Conservation (phyloP, 2,113 vertebrate genomes). For the Crypturellus undulatus region DNA sequence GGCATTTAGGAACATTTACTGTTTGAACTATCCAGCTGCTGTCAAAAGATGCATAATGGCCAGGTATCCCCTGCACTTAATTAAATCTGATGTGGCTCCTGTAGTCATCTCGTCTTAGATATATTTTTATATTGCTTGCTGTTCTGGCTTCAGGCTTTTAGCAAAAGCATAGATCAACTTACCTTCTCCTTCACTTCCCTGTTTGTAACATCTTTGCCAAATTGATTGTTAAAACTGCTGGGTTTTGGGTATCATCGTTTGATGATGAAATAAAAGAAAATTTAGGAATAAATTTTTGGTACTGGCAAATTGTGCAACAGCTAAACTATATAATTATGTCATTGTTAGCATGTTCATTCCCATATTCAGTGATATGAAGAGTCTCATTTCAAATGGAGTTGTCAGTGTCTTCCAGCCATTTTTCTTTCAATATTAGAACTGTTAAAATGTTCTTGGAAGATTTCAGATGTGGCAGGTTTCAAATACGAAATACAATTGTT, state of each 20-base stretch:
- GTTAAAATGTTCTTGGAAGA: background rate
- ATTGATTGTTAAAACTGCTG: background rate
- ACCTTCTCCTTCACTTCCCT: background rate
- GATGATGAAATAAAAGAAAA: background rate
- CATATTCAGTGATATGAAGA: background rate
- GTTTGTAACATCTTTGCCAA: background rate
- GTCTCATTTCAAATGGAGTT: background rate
- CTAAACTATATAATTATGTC: background rate
- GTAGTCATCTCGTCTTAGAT: accelerated
- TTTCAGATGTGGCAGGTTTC: background rate
- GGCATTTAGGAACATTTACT: background rate
- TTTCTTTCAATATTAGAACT: background rate
- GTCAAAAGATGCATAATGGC: background rate
- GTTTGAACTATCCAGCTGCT: background rate
- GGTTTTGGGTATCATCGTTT: background rate
- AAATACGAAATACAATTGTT: constrained; percentile 4
- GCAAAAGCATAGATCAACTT: background rate
- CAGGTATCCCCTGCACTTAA: background rate
- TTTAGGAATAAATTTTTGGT: background rate
- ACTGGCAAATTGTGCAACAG: background rate
- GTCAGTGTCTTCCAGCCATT: background rate
- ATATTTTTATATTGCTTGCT: background rate
- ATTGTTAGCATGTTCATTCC: background rate
- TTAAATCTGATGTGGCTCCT: accelerated
- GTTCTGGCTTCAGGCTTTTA: background rate